phyloP scores from a whole-genome alignment of 64 coral and sea anemone species.

The Montipora sp. region DNA sequence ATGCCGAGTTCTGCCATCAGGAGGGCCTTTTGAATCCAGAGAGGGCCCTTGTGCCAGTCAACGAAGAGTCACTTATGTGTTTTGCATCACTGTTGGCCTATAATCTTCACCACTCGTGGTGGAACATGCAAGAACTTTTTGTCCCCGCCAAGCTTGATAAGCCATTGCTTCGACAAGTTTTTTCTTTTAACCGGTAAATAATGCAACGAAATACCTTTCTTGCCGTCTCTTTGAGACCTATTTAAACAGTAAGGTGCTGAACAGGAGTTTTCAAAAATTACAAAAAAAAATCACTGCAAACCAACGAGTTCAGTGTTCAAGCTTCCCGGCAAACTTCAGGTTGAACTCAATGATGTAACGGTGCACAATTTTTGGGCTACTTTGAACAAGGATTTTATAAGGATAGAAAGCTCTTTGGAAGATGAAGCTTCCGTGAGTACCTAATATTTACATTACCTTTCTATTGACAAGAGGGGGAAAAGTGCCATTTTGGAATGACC shows the following conservation, averaged over 20 bases:
- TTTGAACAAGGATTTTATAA: background rate
- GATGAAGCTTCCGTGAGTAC: background rate
- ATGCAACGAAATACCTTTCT: background rate
- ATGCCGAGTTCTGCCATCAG: no score
- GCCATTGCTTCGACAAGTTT: background rate
- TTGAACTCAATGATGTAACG: no score
- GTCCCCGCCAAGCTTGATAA: background rate
- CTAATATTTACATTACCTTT: no score
- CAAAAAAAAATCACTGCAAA: background rate
- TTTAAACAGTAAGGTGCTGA: conserved; percentile 4
- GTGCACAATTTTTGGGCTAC: background rate
- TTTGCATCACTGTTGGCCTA: no score
- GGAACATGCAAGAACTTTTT: background rate
- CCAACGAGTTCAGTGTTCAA: no score
- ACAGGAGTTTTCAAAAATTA: background rate
- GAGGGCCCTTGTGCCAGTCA: no score
- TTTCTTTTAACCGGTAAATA: background rate
- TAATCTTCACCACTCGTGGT: no score
- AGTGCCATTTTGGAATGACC: no score
- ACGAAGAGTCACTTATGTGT: no score
- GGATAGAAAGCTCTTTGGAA: background rate
- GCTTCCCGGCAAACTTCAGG: background rate
- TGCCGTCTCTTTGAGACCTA: background rate
- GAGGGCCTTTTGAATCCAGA: no score
- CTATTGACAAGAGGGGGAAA: no score